Evolutionary conservation across 1,140 invertebrate genomes (phyloP).

Genomic region (Lethocerus indicus): DNA sequence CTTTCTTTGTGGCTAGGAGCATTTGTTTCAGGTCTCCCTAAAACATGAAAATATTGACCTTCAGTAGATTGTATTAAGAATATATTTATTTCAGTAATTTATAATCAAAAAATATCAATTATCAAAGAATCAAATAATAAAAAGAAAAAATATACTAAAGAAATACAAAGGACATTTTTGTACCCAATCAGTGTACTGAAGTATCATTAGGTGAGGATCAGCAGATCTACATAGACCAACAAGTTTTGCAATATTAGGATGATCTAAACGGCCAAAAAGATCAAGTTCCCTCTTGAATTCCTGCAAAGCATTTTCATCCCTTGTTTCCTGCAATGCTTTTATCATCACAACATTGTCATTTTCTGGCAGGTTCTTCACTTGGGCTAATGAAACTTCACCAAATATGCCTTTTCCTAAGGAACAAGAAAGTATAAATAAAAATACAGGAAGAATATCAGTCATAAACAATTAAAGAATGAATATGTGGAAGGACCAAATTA

Average conservation of each 20-base stretch:
- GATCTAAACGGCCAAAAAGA: constrained; percentile 58
- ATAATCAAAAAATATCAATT: too few species aligned
- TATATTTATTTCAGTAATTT: too few species aligned
- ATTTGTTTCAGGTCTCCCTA: constrained; percentile 89
- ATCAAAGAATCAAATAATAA: too few species aligned
- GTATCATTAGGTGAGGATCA: constrained; percentile 74
- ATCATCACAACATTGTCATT: constrained; percentile 38
- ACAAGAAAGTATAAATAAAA: too few species aligned
- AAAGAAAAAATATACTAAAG: too few species aligned
- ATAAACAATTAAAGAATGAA: too few species aligned
- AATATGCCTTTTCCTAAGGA: constrained; percentile 65
- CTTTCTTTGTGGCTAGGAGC: constrained; percentile 61
- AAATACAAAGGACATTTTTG: constrained; percentile 4
- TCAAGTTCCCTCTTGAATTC: constrained; percentile 82
- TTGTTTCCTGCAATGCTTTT: constrained; percentile 52
- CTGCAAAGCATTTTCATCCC: constrained; percentile 54
- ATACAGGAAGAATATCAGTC: too few species aligned
- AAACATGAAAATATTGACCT: too few species aligned
- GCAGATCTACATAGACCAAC: constrained; percentile 65
- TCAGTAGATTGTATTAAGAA: too few species aligned
- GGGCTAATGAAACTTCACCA: constrained; percentile 72
- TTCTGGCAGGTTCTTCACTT: constrained; percentile 29
- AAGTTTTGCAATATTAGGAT: constrained; percentile 61
- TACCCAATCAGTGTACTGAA: constrained; percentile 87
- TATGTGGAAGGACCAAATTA: too few species aligned